Conservation (phyloP, 2,888 invertebrate genomes). For the Abrostola triplasia region DNA sequence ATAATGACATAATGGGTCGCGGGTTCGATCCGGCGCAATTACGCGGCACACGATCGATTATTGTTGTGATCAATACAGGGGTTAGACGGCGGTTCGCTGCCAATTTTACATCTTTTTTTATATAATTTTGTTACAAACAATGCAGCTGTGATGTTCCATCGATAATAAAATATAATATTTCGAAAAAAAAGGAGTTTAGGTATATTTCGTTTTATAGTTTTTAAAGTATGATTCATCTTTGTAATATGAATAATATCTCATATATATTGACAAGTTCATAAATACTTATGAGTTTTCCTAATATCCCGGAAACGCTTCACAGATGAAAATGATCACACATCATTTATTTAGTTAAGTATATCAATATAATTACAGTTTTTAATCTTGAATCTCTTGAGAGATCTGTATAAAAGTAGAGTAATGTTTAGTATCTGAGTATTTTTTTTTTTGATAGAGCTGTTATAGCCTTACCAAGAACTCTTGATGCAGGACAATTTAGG, state of each 20-base stretch:
- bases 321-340: constrained; percentile 19
- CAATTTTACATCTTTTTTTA: constrained; percentile 85
- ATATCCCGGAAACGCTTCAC: neutral
- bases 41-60: constrained; percentile 88
- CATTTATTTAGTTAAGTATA: constrained; percentile 14
- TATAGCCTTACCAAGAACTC: too few relatives aligned
- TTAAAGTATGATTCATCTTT: neutral
- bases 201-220: neutral
- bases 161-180: constrained; percentile 64
- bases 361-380: neutral
- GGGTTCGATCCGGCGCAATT: constrained; percentile 86
- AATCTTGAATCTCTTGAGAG: neutral
- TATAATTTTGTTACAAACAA: constrained; percentile 80
- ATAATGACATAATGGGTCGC: constrained; percentile 88
- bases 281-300: neutral
- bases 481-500: too few relatives aligned
- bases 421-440: too few relatives aligned
- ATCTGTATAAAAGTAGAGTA: too few relatives aligned
- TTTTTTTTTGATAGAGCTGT: too few relatives aligned
- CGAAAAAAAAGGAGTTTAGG: constrained; percentile 2
- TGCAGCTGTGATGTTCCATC: constrained; percentile 73
- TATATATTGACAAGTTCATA: neutral
- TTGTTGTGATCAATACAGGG: constrained; percentile 88
- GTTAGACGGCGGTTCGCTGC: constrained; percentile 86
- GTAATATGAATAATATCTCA: neutral